Conservation (phyloP, 2,797 vertebrate genomes). For the Pseudopleuronectes americanus region DNA sequence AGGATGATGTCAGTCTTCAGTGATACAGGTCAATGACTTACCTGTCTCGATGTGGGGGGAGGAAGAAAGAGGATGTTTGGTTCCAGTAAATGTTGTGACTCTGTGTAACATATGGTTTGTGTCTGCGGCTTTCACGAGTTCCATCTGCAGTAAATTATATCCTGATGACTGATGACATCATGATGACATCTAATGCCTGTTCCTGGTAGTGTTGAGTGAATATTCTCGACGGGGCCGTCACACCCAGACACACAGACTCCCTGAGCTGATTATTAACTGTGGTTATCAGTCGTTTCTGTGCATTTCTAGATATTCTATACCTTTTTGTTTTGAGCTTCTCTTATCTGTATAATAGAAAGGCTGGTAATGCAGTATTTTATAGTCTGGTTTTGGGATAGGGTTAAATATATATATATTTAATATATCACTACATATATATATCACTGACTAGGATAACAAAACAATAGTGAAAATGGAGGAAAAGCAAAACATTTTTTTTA, state of each 20-base stretch:
- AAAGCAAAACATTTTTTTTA: no score
- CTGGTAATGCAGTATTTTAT: not conserved
- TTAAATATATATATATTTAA: no score
- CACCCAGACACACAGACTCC: constrained; percentile 59
- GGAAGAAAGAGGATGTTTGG: not conserved
- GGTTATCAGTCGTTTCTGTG: constrained; percentile 31
- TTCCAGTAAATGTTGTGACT: constrained; percentile 58
- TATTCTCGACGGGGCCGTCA: constrained; percentile 40
- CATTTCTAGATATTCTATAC: constrained; percentile 15
- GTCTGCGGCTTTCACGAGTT: constrained; percentile 51
- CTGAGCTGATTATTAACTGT: constrained; percentile 49
- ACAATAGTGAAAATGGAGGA: no score
- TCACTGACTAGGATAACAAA: no score
- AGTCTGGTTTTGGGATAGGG: not conserved
- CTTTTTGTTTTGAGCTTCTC: constrained; percentile 17
- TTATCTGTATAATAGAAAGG: not conserved
- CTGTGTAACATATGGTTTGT: constrained; percentile 57
- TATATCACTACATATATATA: no score
- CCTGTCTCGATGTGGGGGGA: constrained; percentile 45
- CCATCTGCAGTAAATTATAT: constrained; percentile 72
- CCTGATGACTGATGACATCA: constrained; percentile 73
- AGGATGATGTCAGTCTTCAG: constrained; percentile 65
- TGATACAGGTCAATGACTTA: constrained; percentile 49
- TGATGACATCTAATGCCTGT: constrained; percentile 59
- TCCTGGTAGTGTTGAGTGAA: constrained; percentile 62